A percentile compares a stretch with the other conserved stretches of the same genome.
These are phyloP conservation scores for Semotilus atromaculatus DNA, from an alignment of 2,797 vertebrate species.

Conservation along the genomic window DNA sequence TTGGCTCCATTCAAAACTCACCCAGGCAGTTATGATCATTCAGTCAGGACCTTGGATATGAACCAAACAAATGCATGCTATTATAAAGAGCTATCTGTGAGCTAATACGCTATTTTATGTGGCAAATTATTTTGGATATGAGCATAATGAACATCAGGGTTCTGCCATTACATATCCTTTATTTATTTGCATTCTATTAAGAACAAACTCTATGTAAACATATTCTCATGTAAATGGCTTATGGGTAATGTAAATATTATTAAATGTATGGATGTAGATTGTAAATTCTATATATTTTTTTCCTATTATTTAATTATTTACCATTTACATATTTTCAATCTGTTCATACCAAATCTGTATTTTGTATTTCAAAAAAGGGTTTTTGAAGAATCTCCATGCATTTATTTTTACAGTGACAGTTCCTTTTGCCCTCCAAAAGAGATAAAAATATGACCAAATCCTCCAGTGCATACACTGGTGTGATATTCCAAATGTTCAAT, in stretches of 20 bases:
- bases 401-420: neutral
- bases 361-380: neutral
- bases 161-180: constrained; percentile 40
- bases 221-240: neutral
- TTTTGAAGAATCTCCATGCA: neutral
- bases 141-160: constrained; percentile 64
- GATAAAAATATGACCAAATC: neutral
- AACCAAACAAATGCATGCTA: constrained; percentile 60
- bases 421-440: neutral
- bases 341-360: neutral
- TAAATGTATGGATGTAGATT: no score
- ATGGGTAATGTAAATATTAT: no score
- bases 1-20: constrained; percentile 69
- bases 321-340: no score
- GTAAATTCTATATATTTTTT: no score
- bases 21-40: constrained; percentile 63
- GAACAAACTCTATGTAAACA: constrained; percentile 64
- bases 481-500: neutral
- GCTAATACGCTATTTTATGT: constrained; percentile 72
- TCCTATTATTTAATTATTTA: no score
- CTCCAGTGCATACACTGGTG: neutral
- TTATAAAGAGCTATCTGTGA: constrained; percentile 65
- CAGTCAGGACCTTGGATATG: constrained; percentile 71
- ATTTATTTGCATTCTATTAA: constrained; percentile 53
- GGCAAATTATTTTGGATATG: constrained; percentile 67